Conservation (phyloP, 2,113 vertebrate genomes). For the Antigone vipio region DNA sequence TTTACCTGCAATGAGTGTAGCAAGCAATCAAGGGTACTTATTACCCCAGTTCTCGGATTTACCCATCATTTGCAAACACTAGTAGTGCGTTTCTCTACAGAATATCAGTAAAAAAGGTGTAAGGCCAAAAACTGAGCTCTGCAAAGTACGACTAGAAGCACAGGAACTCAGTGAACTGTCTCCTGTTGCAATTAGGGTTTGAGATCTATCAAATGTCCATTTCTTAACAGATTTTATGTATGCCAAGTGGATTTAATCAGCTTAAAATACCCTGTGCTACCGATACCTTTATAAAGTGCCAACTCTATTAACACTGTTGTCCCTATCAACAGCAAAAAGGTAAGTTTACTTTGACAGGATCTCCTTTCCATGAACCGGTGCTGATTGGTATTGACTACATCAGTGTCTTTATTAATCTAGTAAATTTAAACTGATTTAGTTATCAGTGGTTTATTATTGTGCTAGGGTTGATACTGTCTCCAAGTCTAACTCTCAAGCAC, state of each 20-base stretch:
- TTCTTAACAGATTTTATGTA: slow-evolving; percentile 28
- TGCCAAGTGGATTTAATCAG: slow-evolving; percentile 51
- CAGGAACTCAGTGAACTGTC: background rate
- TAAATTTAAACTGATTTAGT: slow-evolving; percentile 19
- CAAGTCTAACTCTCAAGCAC: background rate
- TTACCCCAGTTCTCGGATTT: background rate
- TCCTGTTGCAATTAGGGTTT: slow-evolving; percentile 1
- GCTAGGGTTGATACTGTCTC: slow-evolving; percentile 4
- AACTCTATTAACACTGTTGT: slow-evolving; percentile 43
- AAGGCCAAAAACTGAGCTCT: background rate
- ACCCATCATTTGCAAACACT: background rate
- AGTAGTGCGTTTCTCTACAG: background rate
- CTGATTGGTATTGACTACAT: slow-evolving; percentile 40
- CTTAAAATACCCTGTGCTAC: slow-evolving; percentile 43
- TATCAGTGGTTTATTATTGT: background rate
- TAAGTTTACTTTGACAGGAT: slow-evolving; percentile 49
- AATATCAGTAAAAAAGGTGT: background rate
- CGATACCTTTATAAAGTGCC: slow-evolving; percentile 23
- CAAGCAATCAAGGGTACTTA: background rate
- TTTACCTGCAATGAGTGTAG: background rate
- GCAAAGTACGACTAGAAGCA: background rate
- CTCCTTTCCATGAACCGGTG: background rate
- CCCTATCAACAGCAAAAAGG: background rate
- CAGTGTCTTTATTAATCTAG: slow-evolving; percentile 41
- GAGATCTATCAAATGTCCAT: slow-evolving; percentile 39